phyloP scores from a whole-genome alignment of 2,797 vertebrate species.

The Tamandua tetradactyla region DNA sequence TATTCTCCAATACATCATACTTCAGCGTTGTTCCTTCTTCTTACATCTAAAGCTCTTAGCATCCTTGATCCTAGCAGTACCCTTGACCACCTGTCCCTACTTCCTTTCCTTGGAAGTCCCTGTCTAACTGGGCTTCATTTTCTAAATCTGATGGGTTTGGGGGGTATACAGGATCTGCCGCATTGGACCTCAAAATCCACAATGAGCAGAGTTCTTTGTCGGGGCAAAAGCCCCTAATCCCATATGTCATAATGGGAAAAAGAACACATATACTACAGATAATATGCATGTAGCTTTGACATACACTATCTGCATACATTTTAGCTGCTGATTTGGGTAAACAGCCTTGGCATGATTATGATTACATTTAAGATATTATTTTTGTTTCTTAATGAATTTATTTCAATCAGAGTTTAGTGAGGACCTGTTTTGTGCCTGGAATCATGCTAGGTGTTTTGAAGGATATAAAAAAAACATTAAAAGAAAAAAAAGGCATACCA shows the following conservation, averaged over 20 bases:
- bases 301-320: background rate
- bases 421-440: background rate
- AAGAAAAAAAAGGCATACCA: background rate
- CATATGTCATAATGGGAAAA: background rate
- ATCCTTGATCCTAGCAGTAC: background rate
- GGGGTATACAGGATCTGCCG: background rate
- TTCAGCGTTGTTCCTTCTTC: background rate
- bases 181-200: background rate
- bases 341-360: background rate
- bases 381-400: background rate
- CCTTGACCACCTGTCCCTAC: background rate
- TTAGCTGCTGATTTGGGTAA: conserved; percentile 28
- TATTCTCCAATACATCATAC: background rate
- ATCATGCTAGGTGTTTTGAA: background rate
- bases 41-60: conserved; percentile 30
- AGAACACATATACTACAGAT: background rate
- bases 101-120: background rate
- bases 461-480: background rate
- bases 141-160: background rate
- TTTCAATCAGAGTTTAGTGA: background rate
- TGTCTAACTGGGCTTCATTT: background rate
- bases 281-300: background rate
- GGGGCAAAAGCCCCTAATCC: background rate
- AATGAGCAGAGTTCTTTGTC: background rate
- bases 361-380: conserved; percentile 25